Evolutionary conservation across 2,888 invertebrate species (phyloP), one percentile per base, ranked within the genome.

Genomic region (Ophonus ardosiacus): DNA sequence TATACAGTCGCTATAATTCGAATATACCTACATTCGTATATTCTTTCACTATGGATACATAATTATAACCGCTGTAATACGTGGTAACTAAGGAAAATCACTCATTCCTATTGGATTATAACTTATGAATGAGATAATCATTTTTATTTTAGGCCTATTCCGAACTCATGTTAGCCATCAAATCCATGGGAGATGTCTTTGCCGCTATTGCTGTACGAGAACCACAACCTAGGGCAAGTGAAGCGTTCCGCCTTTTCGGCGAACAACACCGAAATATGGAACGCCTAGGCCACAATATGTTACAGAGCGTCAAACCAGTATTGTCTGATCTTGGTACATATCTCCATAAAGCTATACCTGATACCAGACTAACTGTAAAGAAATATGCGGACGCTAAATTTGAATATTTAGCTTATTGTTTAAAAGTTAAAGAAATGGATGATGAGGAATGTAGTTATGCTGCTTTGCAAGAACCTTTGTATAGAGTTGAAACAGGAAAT

Each of bases 361-460:
- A 99, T 90, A 99, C 99, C 0, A 96, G 98, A 89, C 92, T 99
- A 43, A 99, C 99, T 0, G 98, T 99, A 59, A 96, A 97, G 88
- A 99, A 99, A 89, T 99, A 99, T 91, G 97, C 99, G 0, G 99
- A 99, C 91, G 97, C 98, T 0, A 99, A 99, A 91, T 99, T 99
- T 91, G 99, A 99, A 89, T 99, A 99, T 90, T 92, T 99, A 83
- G 99, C 99, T 0, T 99, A 99, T 90, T 99, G 99, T 89, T 92
- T 99, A 84, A 99, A 99, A 92, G 98, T 99, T 0, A 99, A 99
- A 90, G 99, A 99, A 91, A 97, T 99, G 97, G 99, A 99, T 88
- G 99, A 99, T 89, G 99, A 99, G 90, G 99, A 99, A 89, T 98
- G 98, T 87, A 97, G 97, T 68, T 99, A 97, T 89, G 96, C 96